phyloP scores from a whole-genome alignment of 2,113 vertebrate species.

The Aleadryas rufinucha region DNA sequence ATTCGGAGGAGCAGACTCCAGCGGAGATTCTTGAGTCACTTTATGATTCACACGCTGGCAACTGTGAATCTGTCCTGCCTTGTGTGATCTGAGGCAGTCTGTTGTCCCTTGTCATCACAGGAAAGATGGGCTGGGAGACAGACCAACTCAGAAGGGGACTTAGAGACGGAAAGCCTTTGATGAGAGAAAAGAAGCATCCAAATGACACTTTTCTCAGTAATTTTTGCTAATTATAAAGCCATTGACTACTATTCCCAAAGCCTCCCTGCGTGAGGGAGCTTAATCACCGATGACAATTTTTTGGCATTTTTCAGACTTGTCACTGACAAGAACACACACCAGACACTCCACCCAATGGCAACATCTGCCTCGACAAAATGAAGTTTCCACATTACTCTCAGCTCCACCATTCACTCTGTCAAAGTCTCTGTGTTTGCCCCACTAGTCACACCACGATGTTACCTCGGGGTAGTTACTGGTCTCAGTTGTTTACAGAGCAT shows the following conservation, averaged over 20 bases:
- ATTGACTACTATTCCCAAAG: slow-evolving; percentile 26
- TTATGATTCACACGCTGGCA: background rate
- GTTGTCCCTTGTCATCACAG: background rate
- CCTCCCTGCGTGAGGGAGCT: background rate
- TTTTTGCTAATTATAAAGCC: slow-evolving; percentile 55
- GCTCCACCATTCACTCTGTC: background rate
- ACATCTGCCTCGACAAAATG: background rate
- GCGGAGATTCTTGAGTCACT: background rate
- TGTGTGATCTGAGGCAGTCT: background rate
- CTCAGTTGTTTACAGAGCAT: background rate
- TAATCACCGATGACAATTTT: slow-evolving; percentile 17
- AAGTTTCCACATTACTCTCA: background rate
- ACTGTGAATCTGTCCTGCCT: background rate
- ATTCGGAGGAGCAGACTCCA: background rate
- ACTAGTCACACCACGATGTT: background rate
- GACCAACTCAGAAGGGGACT: background rate
- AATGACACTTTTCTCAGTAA: slow-evolving; percentile 21
- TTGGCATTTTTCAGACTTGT: slow-evolving; percentile 12
- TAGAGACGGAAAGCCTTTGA: slow-evolving; percentile 26
- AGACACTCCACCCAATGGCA: background rate
- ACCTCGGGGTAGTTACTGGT: background rate
- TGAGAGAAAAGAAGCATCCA: background rate
- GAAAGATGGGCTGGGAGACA: background rate
- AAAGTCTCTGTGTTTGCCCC: background rate
- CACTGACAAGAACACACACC: background rate